Evolutionary conservation across 2,113 vertebrate genomes (phyloP).

Genomic region (Nibea coibor): DNA sequence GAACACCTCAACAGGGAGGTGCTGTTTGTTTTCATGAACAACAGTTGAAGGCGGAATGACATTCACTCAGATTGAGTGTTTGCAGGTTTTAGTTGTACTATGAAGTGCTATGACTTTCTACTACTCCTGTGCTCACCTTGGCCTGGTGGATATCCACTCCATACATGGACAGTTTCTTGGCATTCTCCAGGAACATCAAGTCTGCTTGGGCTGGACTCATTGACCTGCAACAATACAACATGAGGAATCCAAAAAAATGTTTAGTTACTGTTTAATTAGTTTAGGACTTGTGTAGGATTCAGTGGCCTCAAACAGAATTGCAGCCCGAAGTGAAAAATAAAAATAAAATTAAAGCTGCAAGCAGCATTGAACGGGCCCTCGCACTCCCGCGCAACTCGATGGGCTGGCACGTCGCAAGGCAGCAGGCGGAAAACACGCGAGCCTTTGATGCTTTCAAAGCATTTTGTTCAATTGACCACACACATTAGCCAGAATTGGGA

Average conservation of each 20-base stretch:
- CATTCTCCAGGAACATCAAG: constrained; percentile 97
- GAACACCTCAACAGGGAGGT: too few relatives aligned
- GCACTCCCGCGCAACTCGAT: too few relatives aligned
- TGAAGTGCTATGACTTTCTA: not conserved
- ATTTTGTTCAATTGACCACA: too few relatives aligned
- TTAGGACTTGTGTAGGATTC: too few relatives aligned
- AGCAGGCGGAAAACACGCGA: too few relatives aligned
- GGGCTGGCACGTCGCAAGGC: too few relatives aligned
- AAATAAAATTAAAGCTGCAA: too few relatives aligned
- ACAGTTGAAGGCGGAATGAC: not conserved
- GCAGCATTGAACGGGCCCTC: too few relatives aligned
- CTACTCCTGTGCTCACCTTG: constrained; percentile 85
- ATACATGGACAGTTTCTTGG: constrained; percentile 99
- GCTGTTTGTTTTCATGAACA: not conserved
- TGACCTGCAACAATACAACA: constrained; percentile 80
- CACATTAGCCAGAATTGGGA: too few relatives aligned
- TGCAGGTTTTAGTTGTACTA: not conserved
- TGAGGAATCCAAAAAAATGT: not conserved
- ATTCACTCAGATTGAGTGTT: not conserved
- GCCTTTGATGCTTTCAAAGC: too few relatives aligned
- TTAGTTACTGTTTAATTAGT: not conserved
- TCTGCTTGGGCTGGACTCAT: constrained; percentile 98
- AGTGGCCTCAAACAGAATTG: too few relatives aligned
- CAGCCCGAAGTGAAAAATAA: too few relatives aligned
- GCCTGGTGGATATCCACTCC: constrained; percentile 97